Conservation (phyloP, 2,888 invertebrate species). For the Drosophila subquinaria region DNA sequence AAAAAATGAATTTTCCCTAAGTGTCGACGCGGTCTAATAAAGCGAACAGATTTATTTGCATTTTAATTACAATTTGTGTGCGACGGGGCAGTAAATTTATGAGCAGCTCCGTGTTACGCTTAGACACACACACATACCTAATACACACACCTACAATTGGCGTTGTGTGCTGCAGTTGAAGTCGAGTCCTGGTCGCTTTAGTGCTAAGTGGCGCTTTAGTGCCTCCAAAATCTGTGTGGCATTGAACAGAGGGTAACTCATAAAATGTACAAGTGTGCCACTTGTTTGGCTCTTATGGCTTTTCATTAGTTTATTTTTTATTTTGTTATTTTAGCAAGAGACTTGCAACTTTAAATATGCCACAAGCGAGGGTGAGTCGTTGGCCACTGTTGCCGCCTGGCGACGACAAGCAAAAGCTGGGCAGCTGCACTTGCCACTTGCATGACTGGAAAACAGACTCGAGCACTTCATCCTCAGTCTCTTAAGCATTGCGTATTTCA, state of each 20-base stretch:
- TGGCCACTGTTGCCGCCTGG: slow-evolving; percentile 10
- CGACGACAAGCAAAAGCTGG: slow-evolving; percentile 20
- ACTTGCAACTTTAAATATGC: slow-evolving; percentile 54
- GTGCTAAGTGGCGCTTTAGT: slow-evolving; percentile 79
- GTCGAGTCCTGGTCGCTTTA: slow-evolving; percentile 63
- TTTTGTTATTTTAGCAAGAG: slow-evolving; percentile 4
- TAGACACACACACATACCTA: not conserved
- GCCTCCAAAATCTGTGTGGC: slow-evolving; percentile 73
- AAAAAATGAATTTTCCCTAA: slow-evolving; percentile 24
- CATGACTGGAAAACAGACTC: slow-evolving; percentile 10
- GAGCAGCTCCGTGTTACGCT: slow-evolving; percentile 20
- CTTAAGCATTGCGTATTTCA: slow-evolving; percentile 38
- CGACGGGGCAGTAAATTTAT: slow-evolving; percentile 47
- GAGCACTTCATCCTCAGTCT: slow-evolving; percentile 7
- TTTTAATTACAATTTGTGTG: slow-evolving; percentile 75
- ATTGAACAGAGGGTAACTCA: slow-evolving; percentile 48
- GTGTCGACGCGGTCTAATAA: slow-evolving; percentile 49
- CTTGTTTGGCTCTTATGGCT: slow-evolving; percentile 77
- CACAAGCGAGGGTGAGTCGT: slow-evolving; percentile 16
- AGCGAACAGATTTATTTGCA: slow-evolving; percentile 73
- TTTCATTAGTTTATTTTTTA: slow-evolving; percentile 68
- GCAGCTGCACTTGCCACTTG: slow-evolving; percentile 12
- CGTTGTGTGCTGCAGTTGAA: slow-evolving; percentile 15
- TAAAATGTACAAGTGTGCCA: slow-evolving; percentile 67
- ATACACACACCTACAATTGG: not conserved